Evolutionary conservation across 2,113 vertebrate genomes (phyloP).

Genomic region (Lepisosteus osseus): DNA sequence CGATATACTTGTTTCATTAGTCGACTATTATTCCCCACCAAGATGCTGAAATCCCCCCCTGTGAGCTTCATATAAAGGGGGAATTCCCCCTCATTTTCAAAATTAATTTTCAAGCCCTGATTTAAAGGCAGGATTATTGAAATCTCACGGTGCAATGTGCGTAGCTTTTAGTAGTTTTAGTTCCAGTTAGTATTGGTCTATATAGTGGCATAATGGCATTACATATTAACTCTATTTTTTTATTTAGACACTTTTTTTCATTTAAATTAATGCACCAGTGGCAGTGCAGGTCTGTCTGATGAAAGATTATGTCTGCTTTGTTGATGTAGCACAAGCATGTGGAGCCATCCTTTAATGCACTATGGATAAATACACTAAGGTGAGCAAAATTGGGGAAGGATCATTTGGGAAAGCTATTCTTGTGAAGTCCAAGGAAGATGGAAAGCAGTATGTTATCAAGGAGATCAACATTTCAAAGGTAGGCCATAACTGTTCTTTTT

Average conservation of each 20-base stretch:
- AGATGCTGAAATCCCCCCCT: too few relatives aligned
- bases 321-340: constrained; percentile 55
- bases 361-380: constrained; percentile 92
- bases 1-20: too few relatives aligned
- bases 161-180: too few relatives aligned
- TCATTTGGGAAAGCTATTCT: constrained; percentile 96
- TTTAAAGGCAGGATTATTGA: too few relatives aligned
- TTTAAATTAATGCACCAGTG: not conserved
- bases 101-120: too few relatives aligned
- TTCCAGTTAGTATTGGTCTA: too few relatives aligned
- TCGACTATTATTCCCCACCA: too few relatives aligned
- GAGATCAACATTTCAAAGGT: constrained; percentile 95
- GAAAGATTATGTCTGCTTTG: not conserved
- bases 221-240: not conserved
- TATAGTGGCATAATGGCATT: too few relatives aligned
- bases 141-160: too few relatives aligned
- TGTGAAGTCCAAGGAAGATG: constrained; percentile 84
- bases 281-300: not conserved
- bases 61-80: too few relatives aligned
- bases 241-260: not conserved
- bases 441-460: constrained; percentile 92
- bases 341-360: constrained; percentile 57
- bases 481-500: constrained; percentile 32
- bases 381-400: constrained; percentile 93
- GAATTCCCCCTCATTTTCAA: too few relatives aligned